Evolutionary conservation across 1,140 invertebrate species (phyloP), one percentile per base, ranked within the genome.

Genomic region (Bursaphelenchus mucronatus): DNA sequence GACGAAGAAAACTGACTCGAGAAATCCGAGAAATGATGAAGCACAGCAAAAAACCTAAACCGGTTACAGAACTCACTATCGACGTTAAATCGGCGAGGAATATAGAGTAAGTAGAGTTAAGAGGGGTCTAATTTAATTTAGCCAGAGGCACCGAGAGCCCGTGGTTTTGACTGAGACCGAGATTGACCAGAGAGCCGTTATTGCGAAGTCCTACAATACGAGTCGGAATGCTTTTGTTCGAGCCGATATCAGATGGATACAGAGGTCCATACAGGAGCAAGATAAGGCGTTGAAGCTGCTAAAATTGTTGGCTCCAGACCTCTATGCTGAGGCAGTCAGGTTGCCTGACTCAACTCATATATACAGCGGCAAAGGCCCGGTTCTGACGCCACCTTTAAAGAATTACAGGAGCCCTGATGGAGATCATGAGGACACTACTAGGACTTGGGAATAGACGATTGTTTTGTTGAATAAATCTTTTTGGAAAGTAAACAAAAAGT

Each of bases 361-460:
- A 76, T 3, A 65, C 76, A 30, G 61, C 57, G 10, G 70, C 68
- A 8, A 76, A 41, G 82, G 82, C 43, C 82, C 82, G 4, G 41
- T 75, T 3, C 41, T 78, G 21, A 82, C 80, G 8, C 78, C 82
- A 8, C 81, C 82, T 8, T 74, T 82, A 11, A 62, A 70, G 30
- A 71, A 74, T 9, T 83, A 83, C 67, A 63, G 66, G 11, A 50
- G 73, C 53, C 77, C 78, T 13, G 82, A 83, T 74, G 82, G 82
- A 49, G 79, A 83, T 45, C 82, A 81, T 63, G 64, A 75, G 8
- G 80, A 59, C 40, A 59, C 40, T 13, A 59, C 13, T n/a, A n/a
- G 40, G 19, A 55, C 13, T 39, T 55, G 15, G n/a, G 54, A 30
- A 30, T 30, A 30, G 30, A 5, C 30, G 30, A 30, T 30, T 30